phyloP scores from a whole-genome alignment of 2,797 vertebrate genomes.

The Rhynchotus rufescens region DNA sequence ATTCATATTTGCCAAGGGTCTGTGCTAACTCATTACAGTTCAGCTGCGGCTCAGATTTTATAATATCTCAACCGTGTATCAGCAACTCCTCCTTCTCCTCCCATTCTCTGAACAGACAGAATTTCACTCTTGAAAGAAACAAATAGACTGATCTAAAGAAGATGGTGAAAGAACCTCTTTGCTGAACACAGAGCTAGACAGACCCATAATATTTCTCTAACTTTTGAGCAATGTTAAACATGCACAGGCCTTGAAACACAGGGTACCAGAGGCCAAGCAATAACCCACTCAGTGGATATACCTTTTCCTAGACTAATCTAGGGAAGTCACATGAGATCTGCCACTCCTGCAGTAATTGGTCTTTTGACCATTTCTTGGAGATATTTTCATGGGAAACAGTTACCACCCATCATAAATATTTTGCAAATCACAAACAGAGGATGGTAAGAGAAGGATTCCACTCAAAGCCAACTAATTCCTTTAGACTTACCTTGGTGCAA shows the following conservation, averaged over 20 bases:
- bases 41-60: not conserved
- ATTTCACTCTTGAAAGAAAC: not conserved
- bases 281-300: not conserved
- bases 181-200: not conserved
- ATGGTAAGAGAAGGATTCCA: not conserved
- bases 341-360: not conserved
- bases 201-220: not conserved
- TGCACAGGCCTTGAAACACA: not conserved
- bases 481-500: not conserved
- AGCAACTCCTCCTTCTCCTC: not conserved
- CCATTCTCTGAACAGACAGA: not conserved
- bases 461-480: not conserved
- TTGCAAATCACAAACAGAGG: not conserved
- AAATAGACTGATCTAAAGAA: not conserved
- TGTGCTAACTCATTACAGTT: not conserved
- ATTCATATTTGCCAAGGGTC: not conserved
- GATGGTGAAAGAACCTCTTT: not conserved
- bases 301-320: not conserved
- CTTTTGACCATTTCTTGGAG: not conserved
- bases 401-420: not conserved
- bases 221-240: not conserved
- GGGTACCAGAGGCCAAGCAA: not conserved
- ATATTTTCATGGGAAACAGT: not conserved
- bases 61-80: not conserved
- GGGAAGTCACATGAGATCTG: not conserved